Conservation (phyloP, 2,888 invertebrate species). For the Orchestes rusci region DNA sequence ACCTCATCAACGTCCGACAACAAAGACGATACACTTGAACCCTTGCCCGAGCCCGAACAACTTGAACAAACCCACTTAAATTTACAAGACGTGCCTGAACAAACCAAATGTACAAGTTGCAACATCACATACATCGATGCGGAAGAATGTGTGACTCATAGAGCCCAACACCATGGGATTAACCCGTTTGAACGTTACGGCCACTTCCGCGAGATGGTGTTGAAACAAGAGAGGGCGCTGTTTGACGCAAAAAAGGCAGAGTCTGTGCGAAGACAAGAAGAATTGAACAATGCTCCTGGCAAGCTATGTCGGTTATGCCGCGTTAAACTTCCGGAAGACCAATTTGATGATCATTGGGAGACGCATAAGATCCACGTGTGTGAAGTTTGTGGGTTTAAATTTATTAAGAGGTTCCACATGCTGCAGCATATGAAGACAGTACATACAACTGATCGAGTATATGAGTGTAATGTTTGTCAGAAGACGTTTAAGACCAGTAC, state of each 20-base stretch:
- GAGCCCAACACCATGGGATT: slow-evolving; percentile 13
- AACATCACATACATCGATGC: too few species aligned
- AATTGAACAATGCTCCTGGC: slow-evolving; percentile 12
- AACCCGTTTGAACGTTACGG: slow-evolving; percentile 15
- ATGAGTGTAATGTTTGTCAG: slow-evolving; percentile 11
- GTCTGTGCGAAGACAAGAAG: neutral
- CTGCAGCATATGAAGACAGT: slow-evolving; percentile 11
- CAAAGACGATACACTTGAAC: neutral
- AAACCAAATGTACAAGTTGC: too few species aligned
- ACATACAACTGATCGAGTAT: slow-evolving; percentile 16
- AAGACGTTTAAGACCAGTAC: slow-evolving; percentile 19
- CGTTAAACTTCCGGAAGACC: slow-evolving; percentile 15
- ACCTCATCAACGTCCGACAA: neutral
- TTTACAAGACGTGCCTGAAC: too few species aligned
- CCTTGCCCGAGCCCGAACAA: too few species aligned
- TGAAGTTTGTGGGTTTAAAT: slow-evolving; percentile 15
- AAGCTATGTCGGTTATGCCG: slow-evolving; percentile 18
- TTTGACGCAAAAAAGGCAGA: slow-evolving; percentile 9
- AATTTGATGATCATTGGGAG: slow-evolving; percentile 18
- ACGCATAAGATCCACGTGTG: slow-evolving; percentile 17
- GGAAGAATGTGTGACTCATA: slow-evolving; percentile 11
- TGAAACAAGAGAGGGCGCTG: slow-evolving; percentile 6
- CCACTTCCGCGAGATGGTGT: slow-evolving; percentile 9
- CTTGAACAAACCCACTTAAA: too few species aligned
- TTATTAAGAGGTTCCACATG: slow-evolving; percentile 14